These are phyloP conservation scores for Isurus oxyrinchus DNA, from an alignment of 2,113 vertebrate species.

Conservation along the genomic window DNA sequence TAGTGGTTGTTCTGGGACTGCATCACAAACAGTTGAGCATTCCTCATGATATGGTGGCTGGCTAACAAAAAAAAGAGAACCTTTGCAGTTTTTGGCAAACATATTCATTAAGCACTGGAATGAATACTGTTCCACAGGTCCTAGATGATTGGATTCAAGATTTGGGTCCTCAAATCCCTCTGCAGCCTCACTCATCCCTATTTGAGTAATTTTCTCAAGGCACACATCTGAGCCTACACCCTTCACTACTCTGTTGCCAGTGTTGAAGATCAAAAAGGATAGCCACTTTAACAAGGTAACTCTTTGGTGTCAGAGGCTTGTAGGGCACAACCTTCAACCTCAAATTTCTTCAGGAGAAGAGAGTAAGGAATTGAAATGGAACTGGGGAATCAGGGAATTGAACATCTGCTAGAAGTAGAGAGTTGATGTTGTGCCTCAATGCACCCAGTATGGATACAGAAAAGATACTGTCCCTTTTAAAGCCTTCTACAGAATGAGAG, in stretches of 20 bases:
- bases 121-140: not conserved
- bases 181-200: not conserved
- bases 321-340: not conserved
- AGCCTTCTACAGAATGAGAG: not conserved
- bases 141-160: not conserved
- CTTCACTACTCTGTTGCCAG: not conserved
- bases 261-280: not conserved
- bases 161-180: not conserved
- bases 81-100: not conserved
- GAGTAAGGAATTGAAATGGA: not conserved
- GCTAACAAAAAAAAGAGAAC: not conserved
- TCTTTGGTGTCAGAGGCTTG: not conserved
- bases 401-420: not conserved
- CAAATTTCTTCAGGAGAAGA: not conserved
- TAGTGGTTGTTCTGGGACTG: not conserved
- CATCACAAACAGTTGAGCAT: not conserved
- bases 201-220: not conserved
- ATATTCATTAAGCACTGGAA: not conserved
- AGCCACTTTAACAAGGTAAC: not conserved
- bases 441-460: too few species aligned
- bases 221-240: not conserved
- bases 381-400: not conserved
- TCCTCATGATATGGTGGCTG: not conserved
- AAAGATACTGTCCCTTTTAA: not conserved
- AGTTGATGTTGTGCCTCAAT: not conserved